Evolutionary conservation across 2,797 vertebrate genomes (phyloP).

Genomic region (Furcifer pardalis): DNA sequence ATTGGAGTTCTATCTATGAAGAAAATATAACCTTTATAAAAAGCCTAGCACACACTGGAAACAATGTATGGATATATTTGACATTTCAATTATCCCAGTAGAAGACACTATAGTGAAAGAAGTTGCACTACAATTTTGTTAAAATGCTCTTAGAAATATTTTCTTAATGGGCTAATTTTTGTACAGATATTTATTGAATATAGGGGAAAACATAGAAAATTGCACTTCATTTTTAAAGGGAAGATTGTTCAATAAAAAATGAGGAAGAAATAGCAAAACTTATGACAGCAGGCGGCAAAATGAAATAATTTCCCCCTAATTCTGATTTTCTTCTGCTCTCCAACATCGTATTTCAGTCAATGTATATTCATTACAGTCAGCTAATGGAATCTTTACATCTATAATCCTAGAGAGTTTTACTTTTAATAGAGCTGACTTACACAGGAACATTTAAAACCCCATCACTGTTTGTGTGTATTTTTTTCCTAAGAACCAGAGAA

Average conservation of each 20-base stretch:
- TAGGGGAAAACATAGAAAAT: constrained; percentile 50
- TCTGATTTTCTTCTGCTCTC: constrained; percentile 46
- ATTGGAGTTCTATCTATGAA: constrained; percentile 15
- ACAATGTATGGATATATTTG: constrained; percentile 39
- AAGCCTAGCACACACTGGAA: constrained; percentile 17
- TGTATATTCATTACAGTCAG: constrained; percentile 53
- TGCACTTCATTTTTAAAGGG: constrained; percentile 37
- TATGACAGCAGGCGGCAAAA: constrained; percentile 69
- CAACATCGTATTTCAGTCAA: constrained; percentile 50
- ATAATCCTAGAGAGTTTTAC: constrained; percentile 46
- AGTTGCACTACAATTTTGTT: constrained; percentile 34
- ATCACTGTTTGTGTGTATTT: neutral
- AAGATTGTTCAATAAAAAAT: constrained; percentile 65
- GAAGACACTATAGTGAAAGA: constrained; percentile 26
- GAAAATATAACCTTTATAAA: constrained; percentile 9
- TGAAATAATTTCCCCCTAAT: constrained; percentile 18
- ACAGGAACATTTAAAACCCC: neutral
- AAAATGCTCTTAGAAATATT: constrained; percentile 37
- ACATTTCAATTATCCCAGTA: constrained; percentile 15
- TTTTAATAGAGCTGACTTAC: constrained; percentile 37
- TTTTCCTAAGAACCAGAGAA: neutral
- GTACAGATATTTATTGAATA: constrained; percentile 51
- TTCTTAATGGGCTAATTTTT: constrained; percentile 42
- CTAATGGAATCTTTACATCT: constrained; percentile 45
- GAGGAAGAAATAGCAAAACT: constrained; percentile 56